Evolutionary conservation across 2,797 vertebrate genomes (phyloP).

Genomic region (Platalea minor): DNA sequence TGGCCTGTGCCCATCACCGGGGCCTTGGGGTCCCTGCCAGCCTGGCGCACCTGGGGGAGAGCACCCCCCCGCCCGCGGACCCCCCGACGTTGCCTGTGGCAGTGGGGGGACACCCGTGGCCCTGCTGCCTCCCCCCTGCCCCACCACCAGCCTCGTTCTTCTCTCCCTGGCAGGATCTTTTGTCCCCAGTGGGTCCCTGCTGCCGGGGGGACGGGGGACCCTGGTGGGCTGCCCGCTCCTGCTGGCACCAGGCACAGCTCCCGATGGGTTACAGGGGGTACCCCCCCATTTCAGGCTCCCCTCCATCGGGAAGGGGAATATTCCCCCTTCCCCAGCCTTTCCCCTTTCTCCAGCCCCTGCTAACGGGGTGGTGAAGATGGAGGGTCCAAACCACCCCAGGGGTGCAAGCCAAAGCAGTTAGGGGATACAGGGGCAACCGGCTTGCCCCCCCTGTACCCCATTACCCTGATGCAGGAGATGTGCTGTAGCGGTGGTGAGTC

Average conservation of each 20-base stretch:
- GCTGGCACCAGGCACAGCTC: neutral
- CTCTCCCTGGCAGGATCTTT: neutral
- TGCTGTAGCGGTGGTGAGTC: neutral
- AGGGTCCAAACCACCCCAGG: neutral
- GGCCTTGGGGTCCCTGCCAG: neutral
- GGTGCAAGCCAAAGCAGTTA: neutral
- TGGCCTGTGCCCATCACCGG: conserved; percentile 4
- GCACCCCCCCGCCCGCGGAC: neutral
- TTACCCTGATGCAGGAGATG: conserved; percentile 1
- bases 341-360: neutral
- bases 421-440: neutral
- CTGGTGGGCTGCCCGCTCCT: neutral
- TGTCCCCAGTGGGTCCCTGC: neutral
- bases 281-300: neutral
- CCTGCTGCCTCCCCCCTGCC: neutral
- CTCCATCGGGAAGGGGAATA: neutral
- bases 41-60: neutral
- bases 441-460: neutral
- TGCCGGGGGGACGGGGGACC: neutral
- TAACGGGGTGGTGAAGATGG: neutral
- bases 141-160: neutral
- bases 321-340: neutral
- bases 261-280: neutral
- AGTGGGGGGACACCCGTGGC: neutral
- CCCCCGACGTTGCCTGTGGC: neutral